These are phyloP conservation scores for Paralvinella palmiformis DNA, from an alignment of 1,140 invertebrate genomes.

Conservation along the genomic window DNA sequence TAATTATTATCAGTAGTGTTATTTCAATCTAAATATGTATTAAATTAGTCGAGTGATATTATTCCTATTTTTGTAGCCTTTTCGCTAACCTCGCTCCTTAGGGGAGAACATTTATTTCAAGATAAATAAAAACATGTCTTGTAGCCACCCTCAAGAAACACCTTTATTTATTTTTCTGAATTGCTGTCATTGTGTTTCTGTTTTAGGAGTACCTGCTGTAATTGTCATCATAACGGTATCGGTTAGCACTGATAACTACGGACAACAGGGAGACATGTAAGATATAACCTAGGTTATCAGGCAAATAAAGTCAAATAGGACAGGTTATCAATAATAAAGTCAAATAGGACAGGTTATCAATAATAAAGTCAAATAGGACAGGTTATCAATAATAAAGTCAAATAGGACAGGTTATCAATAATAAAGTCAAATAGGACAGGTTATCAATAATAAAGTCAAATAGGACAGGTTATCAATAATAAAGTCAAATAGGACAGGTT, in stretches of 20 bases:
- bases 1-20: conserved; percentile 1
- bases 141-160: neutral
- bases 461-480: too few species aligned
- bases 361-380: too few species aligned
- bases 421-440: too few species aligned
- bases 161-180: neutral
- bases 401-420: too few species aligned
- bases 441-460: too few species aligned
- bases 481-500: too few species aligned
- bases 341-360: too few species aligned
- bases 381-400: too few species aligned
- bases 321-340: too few species aligned
- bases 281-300: neutral
- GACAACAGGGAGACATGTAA: conserved; percentile 21
- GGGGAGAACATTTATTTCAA: neutral
- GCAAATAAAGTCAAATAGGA: too few species aligned
- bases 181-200: conserved; percentile 13
- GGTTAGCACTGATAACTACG: conserved; percentile 44
- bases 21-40: neutral
- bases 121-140: neutral
- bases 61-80: neutral
- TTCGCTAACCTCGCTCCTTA: neutral
- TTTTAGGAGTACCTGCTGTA: conserved; percentile 47
- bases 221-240: conserved; percentile 39
- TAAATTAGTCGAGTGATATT: neutral